phyloP scores from a whole-genome alignment of 2,888 invertebrate species.

The Hartigia nigra region DNA sequence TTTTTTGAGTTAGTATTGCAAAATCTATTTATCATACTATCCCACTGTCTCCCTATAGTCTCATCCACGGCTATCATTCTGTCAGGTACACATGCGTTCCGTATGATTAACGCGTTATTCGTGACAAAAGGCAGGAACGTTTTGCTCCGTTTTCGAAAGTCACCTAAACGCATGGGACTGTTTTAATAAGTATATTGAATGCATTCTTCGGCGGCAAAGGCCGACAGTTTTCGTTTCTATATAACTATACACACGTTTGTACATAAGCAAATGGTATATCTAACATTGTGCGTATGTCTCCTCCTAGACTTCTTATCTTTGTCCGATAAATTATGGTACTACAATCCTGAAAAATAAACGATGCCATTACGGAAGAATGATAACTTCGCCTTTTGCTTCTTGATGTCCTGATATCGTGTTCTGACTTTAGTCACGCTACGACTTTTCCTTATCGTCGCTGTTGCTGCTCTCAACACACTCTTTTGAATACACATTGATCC shows the following conservation, averaged over 20 bases:
- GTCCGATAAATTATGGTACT: slow-evolving; percentile 16
- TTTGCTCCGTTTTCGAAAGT: background rate
- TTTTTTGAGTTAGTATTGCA: background rate
- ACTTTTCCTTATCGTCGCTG: background rate
- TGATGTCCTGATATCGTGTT: slow-evolving; percentile 54
- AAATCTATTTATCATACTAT: no score
- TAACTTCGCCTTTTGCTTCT: slow-evolving; percentile 38
- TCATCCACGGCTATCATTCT: background rate
- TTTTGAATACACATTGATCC: background rate
- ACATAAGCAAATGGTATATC: background rate
- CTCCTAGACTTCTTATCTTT: background rate
- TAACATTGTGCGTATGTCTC: background rate
- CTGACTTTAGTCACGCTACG: slow-evolving; percentile 49
- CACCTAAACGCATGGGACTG: background rate
- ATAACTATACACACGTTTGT: background rate
- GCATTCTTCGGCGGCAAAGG: background rate
- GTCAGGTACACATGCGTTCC: background rate
- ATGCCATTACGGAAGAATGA: slow-evolving; percentile 46
- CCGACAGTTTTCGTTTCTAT: background rate
- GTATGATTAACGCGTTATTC: background rate
- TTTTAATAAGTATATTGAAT: background rate
- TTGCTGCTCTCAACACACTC: background rate
- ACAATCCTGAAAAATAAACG: slow-evolving; percentile 28
- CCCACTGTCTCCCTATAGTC: no score
- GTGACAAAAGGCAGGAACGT: background rate